Conservation (phyloP, 1,140 invertebrate species). For the Cotesia vestalis region DNA sequence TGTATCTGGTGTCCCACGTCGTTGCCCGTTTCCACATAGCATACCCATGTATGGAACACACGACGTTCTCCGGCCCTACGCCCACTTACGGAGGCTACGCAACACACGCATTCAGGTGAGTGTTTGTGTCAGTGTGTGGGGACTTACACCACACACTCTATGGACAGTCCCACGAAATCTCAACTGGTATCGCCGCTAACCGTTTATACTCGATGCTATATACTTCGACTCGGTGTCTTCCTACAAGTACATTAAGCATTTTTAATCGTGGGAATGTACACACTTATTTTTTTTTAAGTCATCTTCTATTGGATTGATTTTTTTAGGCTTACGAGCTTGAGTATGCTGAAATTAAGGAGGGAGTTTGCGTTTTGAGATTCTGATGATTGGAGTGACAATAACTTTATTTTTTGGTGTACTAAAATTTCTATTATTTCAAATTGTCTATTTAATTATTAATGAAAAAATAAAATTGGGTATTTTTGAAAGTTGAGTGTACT, state of each 20-base stretch:
- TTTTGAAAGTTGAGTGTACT: too few relatives aligned
- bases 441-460: too few relatives aligned
- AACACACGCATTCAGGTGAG: constrained; percentile 13
- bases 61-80: constrained; percentile 51
- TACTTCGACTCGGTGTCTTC: background rate
- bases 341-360: too few relatives aligned
- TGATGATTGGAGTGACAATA: too few relatives aligned
- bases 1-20: constrained; percentile 51
- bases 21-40: constrained; percentile 60
- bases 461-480: too few relatives aligned
- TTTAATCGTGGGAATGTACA: constrained; percentile 30
- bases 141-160: constrained; percentile 4
- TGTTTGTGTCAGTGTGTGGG: background rate
- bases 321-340: too few relatives aligned
- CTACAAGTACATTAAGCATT: constrained; percentile 23
- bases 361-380: too few relatives aligned
- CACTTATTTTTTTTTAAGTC: background rate
- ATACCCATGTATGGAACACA: constrained; percentile 66
- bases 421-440: too few relatives aligned
- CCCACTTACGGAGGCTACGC: constrained; percentile 44
- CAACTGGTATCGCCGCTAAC: background rate
- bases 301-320: too few relatives aligned
- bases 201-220: background rate
- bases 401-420: too few relatives aligned
- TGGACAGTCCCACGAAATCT: constrained; percentile 31